Conservation (phyloP, 2,113 vertebrate genomes). For the Ursus arctos region DNA sequence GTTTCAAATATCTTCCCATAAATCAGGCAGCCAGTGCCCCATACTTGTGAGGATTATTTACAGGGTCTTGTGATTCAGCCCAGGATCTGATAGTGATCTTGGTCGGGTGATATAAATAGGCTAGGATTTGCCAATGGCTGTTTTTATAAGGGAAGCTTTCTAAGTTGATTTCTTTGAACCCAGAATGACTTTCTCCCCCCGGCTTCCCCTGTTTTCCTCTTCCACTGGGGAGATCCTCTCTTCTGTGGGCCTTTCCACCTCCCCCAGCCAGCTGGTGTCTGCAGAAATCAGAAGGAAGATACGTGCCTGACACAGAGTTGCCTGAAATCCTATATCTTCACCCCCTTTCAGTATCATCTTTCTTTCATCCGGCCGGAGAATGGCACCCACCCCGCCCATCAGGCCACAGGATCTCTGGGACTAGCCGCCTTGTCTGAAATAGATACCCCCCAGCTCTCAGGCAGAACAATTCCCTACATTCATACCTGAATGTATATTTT, state of each 20-base stretch:
- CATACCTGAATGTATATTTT: neutral
- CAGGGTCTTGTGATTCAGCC: slow-evolving; percentile 50
- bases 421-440: slow-evolving; percentile 3
- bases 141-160: slow-evolving; percentile 69
- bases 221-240: neutral
- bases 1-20: neutral
- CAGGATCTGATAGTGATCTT: slow-evolving; percentile 42
- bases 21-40: neutral
- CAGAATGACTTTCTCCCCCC: neutral
- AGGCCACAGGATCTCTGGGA: neutral
- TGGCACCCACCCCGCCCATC: neutral
- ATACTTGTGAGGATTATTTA: neutral
- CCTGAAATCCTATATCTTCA: slow-evolving; percentile 57
- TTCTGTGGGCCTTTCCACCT: neutral
- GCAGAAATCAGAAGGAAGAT: slow-evolving; percentile 52
- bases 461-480: neutral
- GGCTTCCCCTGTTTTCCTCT: slow-evolving; percentile 31
- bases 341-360: slow-evolving; percentile 56
- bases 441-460: neutral
- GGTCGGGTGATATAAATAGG: slow-evolving; percentile 57
- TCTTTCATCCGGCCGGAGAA: slow-evolving; percentile 41
- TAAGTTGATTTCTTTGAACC: slow-evolving; percentile 67
- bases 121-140: slow-evolving; percentile 45
- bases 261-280: slow-evolving; percentile 64
- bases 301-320: slow-evolving; percentile 25